Percentiles rank a stretch among this genome's conserved stretches.
Conservation (phyloP, 2,113 vertebrate genomes). For the Gnathonemus longibarbis region DNA sequence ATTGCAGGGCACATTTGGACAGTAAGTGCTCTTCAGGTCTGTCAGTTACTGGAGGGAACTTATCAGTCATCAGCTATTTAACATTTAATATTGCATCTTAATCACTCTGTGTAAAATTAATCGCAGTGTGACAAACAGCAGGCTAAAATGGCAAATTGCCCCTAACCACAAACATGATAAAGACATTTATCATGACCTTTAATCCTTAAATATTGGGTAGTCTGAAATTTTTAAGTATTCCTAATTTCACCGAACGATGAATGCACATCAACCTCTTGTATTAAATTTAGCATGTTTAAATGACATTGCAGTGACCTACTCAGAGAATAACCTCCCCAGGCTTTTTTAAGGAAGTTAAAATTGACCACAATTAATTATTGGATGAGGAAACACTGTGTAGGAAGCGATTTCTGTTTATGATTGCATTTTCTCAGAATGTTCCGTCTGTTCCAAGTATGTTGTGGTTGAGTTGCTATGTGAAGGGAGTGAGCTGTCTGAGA, state of each 20-base stretch:
- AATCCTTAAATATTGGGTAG: neutral
- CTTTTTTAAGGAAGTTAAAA: neutral
- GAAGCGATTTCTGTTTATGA: neutral
- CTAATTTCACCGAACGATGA: neutral
- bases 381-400: neutral
- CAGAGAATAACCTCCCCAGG: neutral
- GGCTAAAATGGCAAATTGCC: neutral
- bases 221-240: neutral
- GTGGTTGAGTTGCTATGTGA: neutral
- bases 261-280: neutral
- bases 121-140: neutral
- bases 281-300: neutral
- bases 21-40: neutral
- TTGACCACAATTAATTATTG: neutral
- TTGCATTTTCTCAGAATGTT: slow-evolving; percentile 9
- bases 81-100: neutral
- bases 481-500: slow-evolving; percentile 2
- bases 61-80: neutral
- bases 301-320: neutral
- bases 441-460: neutral
- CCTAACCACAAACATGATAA: neutral
- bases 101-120: neutral
- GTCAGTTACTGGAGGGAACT: neutral
- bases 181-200: neutral
- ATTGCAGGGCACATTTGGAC: neutral